Base-by-base conservation (phyloP, 2,888 invertebrate species). In the Myathropa florea region DNA sequence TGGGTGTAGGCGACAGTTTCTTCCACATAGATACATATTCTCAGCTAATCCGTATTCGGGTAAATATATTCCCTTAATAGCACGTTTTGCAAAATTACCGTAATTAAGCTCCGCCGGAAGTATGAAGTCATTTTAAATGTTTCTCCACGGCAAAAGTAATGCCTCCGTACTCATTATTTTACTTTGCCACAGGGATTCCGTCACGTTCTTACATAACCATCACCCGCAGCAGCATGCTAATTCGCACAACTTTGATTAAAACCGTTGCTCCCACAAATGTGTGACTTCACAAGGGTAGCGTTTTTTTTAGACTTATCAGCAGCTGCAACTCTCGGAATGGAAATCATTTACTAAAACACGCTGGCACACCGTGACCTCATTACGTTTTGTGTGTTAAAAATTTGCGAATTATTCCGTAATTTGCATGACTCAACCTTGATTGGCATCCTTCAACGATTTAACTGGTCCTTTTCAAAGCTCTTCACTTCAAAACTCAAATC, bases 351-450 rank as follows among this genome's bases (percentile, higher is more conserved):
- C 61, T 63, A 46, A 71, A 60, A 53, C n/a, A 21, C 12, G 36
- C 55, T 18, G 59, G 12, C 24, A 72, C 59, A 72, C 65, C 71
- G 72, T 79, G 79, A 71, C 72, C 79, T 79, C 60, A 72, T 79
- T 79, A 72, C 33, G 10, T 24, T 24, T 60, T 65, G 59, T 59
- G 72, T 65, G 72, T 60, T 63, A 71, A 64, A 77, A 78, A 79
- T 65, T 79, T 28, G n/a, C 39, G 33, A 78, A 79, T 79, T 72
- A 72, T 57, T 79, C 65, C 33, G 60, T 60, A 71, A 79, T 72
- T 79, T 72, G 46, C 65, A 10, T 33, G 30, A 10, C 24, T 60
- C 39, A 79, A 23, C 53, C 79, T 57, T 72, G 79, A 72, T 79
- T 64, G 61, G 64, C 30, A 64, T 55, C 26, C 61, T 39, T 64